Conservation (phyloP, 2,797 vertebrate species). For the Periophthalmus magnuspinnatus region DNA sequence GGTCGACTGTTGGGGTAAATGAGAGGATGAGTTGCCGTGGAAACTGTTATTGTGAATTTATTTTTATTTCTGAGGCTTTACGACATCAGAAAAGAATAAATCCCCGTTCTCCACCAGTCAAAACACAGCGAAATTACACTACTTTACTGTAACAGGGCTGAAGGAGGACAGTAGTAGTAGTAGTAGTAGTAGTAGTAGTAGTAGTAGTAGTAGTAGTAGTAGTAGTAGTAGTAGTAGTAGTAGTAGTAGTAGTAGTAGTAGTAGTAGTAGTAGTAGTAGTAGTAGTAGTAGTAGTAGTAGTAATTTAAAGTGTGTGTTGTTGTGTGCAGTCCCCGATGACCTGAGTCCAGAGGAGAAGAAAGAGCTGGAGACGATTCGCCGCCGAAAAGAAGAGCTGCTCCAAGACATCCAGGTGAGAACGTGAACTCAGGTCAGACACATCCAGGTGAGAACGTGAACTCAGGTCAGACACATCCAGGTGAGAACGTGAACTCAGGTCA, state of each 20-base stretch:
- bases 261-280: too few species aligned
- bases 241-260: too few species aligned
- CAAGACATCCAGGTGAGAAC: constrained; percentile 98
- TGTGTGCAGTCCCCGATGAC: constrained; percentile 85
- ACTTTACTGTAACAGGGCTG: too few species aligned
- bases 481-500: too few species aligned
- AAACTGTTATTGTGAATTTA: constrained; percentile 39
- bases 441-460: too few species aligned
- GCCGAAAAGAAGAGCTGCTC: constrained; percentile 92
- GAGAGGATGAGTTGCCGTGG: constrained; percentile 56
- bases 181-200: too few species aligned
- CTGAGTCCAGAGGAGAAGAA: constrained; percentile 91
- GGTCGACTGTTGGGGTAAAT: constrained; percentile 18
- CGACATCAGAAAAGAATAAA: background rate
- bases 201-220: too few species aligned
- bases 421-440: too few species aligned
- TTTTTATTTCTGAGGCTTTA: constrained; percentile 19
- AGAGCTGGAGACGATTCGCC: constrained; percentile 92
- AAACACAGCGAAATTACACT: too few species aligned
- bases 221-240: too few species aligned
- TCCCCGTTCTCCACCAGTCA: background rate
- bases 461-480: too few species aligned
- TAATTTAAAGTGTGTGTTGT: constrained; percentile 13
- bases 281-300: background rate
- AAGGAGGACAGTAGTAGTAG: too few species aligned